Conservation (phyloP, 92 coral and sea anemone species). For the Nematostella vectensis region DNA sequence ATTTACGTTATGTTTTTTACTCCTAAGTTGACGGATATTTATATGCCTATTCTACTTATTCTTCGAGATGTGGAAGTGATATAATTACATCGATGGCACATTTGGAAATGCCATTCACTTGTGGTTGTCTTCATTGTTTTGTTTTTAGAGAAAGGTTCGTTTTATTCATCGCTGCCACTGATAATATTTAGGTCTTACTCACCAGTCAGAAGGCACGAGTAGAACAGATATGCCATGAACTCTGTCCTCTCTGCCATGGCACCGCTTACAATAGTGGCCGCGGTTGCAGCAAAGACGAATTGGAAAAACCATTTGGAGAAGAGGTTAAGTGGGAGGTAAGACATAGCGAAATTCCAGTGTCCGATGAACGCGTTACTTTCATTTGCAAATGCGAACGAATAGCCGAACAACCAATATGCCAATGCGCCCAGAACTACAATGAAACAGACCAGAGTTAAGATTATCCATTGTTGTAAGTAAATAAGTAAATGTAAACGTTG, state of each 20-base stretch:
- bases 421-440: slow-evolving; percentile 67
- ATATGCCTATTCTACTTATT: too few species aligned
- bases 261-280: slow-evolving; percentile 97
- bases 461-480: slow-evolving; percentile 65
- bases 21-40: too few species aligned
- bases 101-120: too few species aligned
- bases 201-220: slow-evolving; percentile 77
- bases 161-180: background rate
- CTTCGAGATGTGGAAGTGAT: too few species aligned
- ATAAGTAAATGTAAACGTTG: slow-evolving; percentile 67
- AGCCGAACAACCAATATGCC: slow-evolving; percentile 79
- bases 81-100: too few species aligned
- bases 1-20: too few species aligned
- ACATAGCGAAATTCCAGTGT: slow-evolving; percentile 48
- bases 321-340: slow-evolving; percentile 19
- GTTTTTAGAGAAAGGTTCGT: too few species aligned
- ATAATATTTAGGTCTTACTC: background rate
- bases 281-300: slow-evolving; percentile 92
- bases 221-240: slow-evolving; percentile 71
- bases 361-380: slow-evolving; percentile 66
- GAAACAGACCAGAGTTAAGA: background rate
- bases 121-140: too few species aligned
- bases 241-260: slow-evolving; percentile 96
- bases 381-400: slow-evolving; percentile 78
- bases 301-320: slow-evolving; percentile 87